Evolutionary conservation across 2,113 vertebrate genomes (phyloP).

Genomic region (Salvelinus fontinalis): DNA sequence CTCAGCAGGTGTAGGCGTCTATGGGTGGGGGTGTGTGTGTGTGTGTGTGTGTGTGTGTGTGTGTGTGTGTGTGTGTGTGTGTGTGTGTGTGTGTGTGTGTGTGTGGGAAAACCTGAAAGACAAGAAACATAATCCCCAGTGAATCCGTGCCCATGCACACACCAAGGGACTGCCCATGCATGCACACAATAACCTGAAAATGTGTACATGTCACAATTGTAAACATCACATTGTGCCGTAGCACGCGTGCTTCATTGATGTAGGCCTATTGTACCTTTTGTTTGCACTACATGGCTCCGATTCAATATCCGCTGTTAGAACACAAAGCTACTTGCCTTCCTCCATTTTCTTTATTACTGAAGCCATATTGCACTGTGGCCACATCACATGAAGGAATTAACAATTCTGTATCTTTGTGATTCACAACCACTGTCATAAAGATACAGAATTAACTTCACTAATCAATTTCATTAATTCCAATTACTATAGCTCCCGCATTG

Average conservation of each 20-base stretch:
- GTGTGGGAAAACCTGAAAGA: conserved; percentile 67
- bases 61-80: too few relatives aligned
- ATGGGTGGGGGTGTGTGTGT: conserved; percentile 41
- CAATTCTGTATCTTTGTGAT: too few relatives aligned
- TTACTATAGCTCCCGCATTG: too few relatives aligned
- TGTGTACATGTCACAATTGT: conserved; percentile 1
- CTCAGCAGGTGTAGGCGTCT: conserved; percentile 31
- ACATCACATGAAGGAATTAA: too few relatives aligned
- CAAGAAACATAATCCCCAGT: conserved; percentile 29
- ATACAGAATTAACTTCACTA: not conserved
- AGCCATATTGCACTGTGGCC: conserved; percentile 9
- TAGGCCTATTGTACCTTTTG: conserved; percentile 1
- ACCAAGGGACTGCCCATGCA: not conserved
- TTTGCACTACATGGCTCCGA: conserved; percentile 21
- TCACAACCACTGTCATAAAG: not conserved
- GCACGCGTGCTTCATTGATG: not conserved
- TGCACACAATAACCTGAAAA: not conserved
- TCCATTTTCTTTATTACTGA: conserved; percentile 8
- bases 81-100: conserved; percentile 47
- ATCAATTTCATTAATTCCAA: not conserved
- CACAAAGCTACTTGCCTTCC: not conserved
- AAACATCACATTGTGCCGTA: not conserved
- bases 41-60: conserved; percentile 47
- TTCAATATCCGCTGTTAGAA: conserved; percentile 2
- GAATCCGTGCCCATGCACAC: not conserved